Evolutionary conservation across 2,113 vertebrate species (phyloP), one percentile per base, ranked within the genome.

Genomic region (Ammodytes dubius): DNA sequence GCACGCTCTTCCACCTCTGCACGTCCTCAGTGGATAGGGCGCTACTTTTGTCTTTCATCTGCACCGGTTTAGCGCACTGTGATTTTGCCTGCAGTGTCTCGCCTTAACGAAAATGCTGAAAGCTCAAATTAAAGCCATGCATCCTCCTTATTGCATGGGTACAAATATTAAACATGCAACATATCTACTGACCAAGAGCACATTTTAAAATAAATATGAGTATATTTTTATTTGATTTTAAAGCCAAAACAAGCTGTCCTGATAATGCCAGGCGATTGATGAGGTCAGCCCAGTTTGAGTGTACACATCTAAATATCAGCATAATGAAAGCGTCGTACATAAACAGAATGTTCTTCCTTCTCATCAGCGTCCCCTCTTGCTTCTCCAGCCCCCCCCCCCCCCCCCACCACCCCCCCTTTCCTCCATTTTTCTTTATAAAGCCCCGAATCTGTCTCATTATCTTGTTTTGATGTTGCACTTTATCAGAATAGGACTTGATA

Each of bases 401-500:
- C 42, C 8, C 54, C 59, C 53, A 27, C n/a, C n/a, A 40, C 13
- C 43, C 64, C 35, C 40, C 42, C 8, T 49, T 54, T 49, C 39
- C 17, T 49, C 42, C 19, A 17, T 68, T 81, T 71, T 61, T 27
- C 27, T 27, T 27, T 27, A 27, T 27, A 84, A 81, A 81, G 86
- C 72, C 87, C 93, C 13, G 58, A 89, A 92, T 93, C 85, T 89
- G 81, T 91, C 92, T 94, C 92, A 90, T 94, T 93, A 93, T 84
- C 70, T 83, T 81, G 80, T 92, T 93, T 91, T 92, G 88, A 94
- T 86, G 86, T 83, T 89, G 73, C 81, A 70, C 75, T 85, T 88
- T 81, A 76, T 89, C 72, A 84, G 77, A 90, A 94, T 91, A 39
- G 73, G 83, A 77, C 81, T 82, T n/a, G 89, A 93, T 79, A 27